These are phyloP conservation scores for Ephestia elutella DNA, from an alignment of 1,140 invertebrate species.

Conservation along the genomic window DNA sequence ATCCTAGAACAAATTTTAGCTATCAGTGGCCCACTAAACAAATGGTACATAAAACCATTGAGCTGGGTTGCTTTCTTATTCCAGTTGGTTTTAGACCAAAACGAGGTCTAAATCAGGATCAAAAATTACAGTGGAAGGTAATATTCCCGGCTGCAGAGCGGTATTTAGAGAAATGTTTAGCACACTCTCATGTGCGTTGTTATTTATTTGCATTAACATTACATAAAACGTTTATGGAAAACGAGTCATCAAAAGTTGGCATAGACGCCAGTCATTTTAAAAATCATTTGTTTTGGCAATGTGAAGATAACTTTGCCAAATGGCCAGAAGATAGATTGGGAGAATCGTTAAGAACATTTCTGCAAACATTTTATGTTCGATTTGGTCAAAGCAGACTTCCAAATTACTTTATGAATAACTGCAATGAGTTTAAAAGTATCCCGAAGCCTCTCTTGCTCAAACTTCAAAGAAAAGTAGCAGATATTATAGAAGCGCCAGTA, in stretches of 20 bases:
- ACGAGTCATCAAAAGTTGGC: slow-evolving; percentile 73
- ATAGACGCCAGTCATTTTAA: slow-evolving; percentile 80
- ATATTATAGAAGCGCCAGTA: slow-evolving; percentile 81
- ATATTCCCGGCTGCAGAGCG: slow-evolving; percentile 83
- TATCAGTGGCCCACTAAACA: slow-evolving; percentile 80
- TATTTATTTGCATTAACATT: slow-evolving; percentile 79
- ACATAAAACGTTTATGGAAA: slow-evolving; percentile 81
- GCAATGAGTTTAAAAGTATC: slow-evolving; percentile 83
- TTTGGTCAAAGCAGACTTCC: slow-evolving; percentile 74
- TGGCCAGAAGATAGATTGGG: slow-evolving; percentile 83
- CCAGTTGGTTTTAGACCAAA: slow-evolving; percentile 80
- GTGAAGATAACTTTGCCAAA: slow-evolving; percentile 79
- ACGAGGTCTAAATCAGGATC: slow-evolving; percentile 73
- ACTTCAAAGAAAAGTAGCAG: slow-evolving; percentile 79
- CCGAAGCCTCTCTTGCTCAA: slow-evolving; percentile 77
- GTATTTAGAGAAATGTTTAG: slow-evolving; percentile 81
- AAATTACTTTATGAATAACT: slow-evolving; percentile 83
- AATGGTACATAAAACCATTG: slow-evolving; percentile 79
- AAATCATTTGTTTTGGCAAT: slow-evolving; percentile 85
- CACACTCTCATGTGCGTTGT: slow-evolving; percentile 79
- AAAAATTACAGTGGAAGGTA: slow-evolving; percentile 83
- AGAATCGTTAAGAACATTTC: slow-evolving; percentile 77
- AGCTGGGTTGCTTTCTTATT: slow-evolving; percentile 80
- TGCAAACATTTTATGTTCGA: slow-evolving; percentile 76
- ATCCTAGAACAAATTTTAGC: slow-evolving; percentile 72